These are phyloP conservation scores for Alces alces DNA, from an alignment of 2,113 vertebrate genomes.

Conservation along the genomic window DNA sequence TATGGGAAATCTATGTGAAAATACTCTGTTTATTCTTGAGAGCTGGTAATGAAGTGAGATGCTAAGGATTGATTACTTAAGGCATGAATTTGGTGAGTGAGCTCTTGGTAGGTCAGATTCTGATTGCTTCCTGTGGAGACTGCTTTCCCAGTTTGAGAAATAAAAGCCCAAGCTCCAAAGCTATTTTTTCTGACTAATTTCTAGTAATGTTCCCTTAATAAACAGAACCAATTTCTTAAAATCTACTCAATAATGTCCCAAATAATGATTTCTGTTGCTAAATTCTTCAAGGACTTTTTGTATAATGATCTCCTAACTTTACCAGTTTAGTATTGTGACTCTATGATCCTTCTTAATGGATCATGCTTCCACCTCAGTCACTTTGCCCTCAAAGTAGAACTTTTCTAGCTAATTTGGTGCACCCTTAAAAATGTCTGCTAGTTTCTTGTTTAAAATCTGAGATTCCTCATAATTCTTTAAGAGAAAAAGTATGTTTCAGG, in stretches of 20 bases:
- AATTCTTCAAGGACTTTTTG: not conserved
- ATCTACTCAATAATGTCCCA: not conserved
- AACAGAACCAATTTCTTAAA: not conserved
- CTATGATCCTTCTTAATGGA: not conserved
- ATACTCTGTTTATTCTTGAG: not conserved
- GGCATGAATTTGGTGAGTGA: not conserved
- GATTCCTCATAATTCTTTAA: not conserved
- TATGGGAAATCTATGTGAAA: not conserved
- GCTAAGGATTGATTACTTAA: not conserved
- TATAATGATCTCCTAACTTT: not conserved
- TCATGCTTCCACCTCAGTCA: not conserved
- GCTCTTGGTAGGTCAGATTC: not conserved
- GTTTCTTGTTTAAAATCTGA: not conserved
- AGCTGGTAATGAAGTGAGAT: not conserved
- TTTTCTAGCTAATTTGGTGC: not conserved
- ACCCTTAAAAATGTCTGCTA: not conserved
- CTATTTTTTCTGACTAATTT: not conserved
- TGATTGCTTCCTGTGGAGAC: not conserved
- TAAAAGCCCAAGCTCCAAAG: not conserved
- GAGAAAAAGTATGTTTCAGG: not conserved
- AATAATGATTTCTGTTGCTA: not conserved
- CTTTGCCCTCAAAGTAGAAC: not conserved
- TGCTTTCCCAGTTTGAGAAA: not conserved
- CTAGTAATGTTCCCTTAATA: not conserved
- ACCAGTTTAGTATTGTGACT: not conserved